phyloP scores from a whole-genome alignment of 2,888 invertebrate species.

The Alcis repandata region DNA sequence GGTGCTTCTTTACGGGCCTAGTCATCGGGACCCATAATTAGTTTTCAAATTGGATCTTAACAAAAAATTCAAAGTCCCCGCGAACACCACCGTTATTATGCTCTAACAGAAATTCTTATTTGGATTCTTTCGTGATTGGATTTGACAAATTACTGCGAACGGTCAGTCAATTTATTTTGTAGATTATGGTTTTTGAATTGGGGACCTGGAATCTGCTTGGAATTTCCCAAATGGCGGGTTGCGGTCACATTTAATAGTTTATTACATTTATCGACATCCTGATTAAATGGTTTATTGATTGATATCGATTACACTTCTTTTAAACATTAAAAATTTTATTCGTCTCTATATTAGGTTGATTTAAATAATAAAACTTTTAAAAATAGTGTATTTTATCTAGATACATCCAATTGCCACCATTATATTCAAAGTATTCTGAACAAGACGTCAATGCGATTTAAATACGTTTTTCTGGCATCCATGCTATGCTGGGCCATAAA shows the following conservation, averaged over 20 bases:
- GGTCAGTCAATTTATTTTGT: constrained; percentile 70
- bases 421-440: constrained; percentile 72
- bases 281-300: not conserved
- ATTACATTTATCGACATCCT: constrained; percentile 28
- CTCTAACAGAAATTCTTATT: constrained; percentile 72
- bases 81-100: constrained; percentile 71
- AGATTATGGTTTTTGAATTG: constrained; percentile 30
- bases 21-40: constrained; percentile 82
- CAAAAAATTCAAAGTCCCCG: constrained; percentile 78
- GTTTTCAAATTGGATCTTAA: constrained; percentile 83
- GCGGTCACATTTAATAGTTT: constrained; percentile 28
- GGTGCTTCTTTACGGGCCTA: constrained; percentile 77
- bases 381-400: constrained; percentile 6
- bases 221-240: constrained; percentile 36
- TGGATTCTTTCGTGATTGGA: constrained; percentile 75
- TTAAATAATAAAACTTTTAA: too few species aligned
- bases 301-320: too few species aligned
- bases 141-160: constrained; percentile 80
- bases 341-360: too few species aligned
- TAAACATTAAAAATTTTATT: not conserved
- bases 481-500: constrained; percentile 57
- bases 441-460: constrained; percentile 79
- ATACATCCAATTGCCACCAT: constrained; percentile 62
- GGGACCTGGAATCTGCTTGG: constrained; percentile 42
- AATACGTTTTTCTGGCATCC: constrained; percentile 72